These are phyloP conservation scores for Cetoscarus ocellatus DNA, from an alignment of 2,797 vertebrate genomes.

Conservation along the genomic window DNA sequence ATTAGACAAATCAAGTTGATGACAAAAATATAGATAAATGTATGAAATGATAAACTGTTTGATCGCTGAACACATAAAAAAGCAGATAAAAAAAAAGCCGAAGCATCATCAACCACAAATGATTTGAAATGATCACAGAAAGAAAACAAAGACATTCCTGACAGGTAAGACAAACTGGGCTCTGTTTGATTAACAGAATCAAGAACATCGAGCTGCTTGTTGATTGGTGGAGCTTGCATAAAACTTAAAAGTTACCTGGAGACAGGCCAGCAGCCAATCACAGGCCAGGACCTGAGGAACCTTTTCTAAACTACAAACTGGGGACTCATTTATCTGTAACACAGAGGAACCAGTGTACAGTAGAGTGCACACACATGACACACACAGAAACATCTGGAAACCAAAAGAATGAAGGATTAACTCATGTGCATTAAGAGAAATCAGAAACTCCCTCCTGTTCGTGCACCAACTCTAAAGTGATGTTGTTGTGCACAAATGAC, in stretches of 20 bases:
- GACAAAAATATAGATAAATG: constrained; percentile 25
- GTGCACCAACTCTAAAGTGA: not conserved
- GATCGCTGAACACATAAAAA: constrained; percentile 51
- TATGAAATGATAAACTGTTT: constrained; percentile 37
- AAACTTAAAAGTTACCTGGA: constrained; percentile 84
- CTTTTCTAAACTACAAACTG: constrained; percentile 86
- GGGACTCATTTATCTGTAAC: constrained; percentile 86
- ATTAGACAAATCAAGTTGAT: constrained; percentile 34
- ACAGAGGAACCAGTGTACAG: constrained; percentile 83
- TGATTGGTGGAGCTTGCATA: constrained; percentile 76
- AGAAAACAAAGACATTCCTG: constrained; percentile 32
- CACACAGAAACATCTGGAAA: constrained; percentile 67
- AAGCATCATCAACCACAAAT: constrained; percentile 49
- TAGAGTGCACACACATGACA: constrained; percentile 58
- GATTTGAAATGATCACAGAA: constrained; percentile 56
- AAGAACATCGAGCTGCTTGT: constrained; percentile 67
- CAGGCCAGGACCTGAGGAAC: constrained; percentile 81
- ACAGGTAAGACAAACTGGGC: constrained; percentile 21
- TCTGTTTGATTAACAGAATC: constrained; percentile 65
- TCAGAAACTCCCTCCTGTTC: constrained; percentile 12
- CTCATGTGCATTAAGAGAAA: constrained; percentile 23
- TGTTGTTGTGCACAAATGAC: not conserved
- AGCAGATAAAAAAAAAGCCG: constrained; percentile 43
- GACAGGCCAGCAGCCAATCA: constrained; percentile 88
- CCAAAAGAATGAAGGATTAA: constrained; percentile 29